Evolutionary conservation across 2,888 invertebrate species (phyloP), one percentile per base, ranked within the genome.

Genomic region (Phyllotreta cruciferae): DNA sequence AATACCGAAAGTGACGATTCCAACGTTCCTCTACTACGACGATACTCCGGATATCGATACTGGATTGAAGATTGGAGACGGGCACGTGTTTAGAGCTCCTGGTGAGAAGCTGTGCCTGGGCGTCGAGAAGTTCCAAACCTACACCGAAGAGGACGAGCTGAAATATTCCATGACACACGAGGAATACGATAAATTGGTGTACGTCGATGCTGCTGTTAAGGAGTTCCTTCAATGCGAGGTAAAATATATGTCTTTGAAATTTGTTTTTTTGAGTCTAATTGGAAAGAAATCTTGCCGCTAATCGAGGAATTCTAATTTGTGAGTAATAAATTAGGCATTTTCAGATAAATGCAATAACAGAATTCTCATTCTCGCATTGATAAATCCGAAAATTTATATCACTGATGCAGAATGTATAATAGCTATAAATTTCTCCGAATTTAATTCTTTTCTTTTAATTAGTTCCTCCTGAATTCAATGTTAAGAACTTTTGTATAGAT

Each of bases 181-280:
- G 58, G 86, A 87, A 66, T 88, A 83, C 69, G 84, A 86, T 6
- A 80, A 81, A 37, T 79, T 87, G 56, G 86, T 87, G 77, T 89
- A 88, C 70, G 88, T 89, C 77, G 84, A 85, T 6, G 84, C 85
- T 7, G 82, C 86, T 47, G 82, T 90, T 7, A 87, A 86, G 74
- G 79, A 82, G 55, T 80, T 90, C 6, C 84, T 85, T 73, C 83
- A 78, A 56, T 83, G 86, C 24, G 83, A 86, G 82, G 89, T 88
- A 79, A 81, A 1, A 24, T 24, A 24, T 24, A 24, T 24, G 24
- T 24, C 24, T 24, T 24, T n/a, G n/a, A 24, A 24, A 24, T 24
- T n/a, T n/a, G n/a, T n/a, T n/a, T n/a, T n/a, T n/a, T n/a, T n/a
- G n/a, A n/a, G n/a, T n/a, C n/a, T n/a, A n/a, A n/a, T n/a, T n/a